Evolutionary conservation across 2,888 invertebrate genomes (phyloP).

Genomic region (Pyralis farinalis): DNA sequence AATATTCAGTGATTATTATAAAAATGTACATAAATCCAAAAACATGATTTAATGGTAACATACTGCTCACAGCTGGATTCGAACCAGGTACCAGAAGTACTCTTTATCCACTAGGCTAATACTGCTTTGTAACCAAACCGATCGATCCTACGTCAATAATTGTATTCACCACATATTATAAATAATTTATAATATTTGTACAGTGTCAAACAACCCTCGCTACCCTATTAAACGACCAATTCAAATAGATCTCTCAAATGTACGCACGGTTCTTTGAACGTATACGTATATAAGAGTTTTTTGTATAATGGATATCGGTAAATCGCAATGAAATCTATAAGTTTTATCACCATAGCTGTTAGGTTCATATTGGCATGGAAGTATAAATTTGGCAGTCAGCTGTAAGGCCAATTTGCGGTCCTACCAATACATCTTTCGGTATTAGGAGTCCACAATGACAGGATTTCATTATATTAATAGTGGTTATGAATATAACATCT

Average conservation of each 20-base stretch:
- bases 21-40: too few relatives aligned
- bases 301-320: not conserved
- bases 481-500: constrained; percentile 10
- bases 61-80: too few relatives aligned
- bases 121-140: not conserved
- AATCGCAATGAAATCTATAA: not conserved
- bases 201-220: constrained; percentile 32
- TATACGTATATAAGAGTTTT: not conserved
- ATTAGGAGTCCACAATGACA: constrained; percentile 50
- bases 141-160: not conserved
- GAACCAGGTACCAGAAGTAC: too few relatives aligned
- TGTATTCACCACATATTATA: constrained; percentile 1
- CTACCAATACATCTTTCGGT: constrained; percentile 60
- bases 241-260: constrained; percentile 18
- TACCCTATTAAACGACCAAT: constrained; percentile 27
- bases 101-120: too few relatives aligned
- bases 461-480: constrained; percentile 45
- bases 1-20: too few relatives aligned
- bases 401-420: constrained; percentile 58
- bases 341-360: constrained; percentile 7
- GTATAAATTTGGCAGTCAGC: constrained; percentile 33
- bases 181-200: constrained; percentile 50
- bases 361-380: constrained; percentile 18
- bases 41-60: too few relatives aligned
- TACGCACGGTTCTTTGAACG: not conserved